Conservation (phyloP, 37 sponge, comb jelly and placozoan species). For the Cliona cf. orientalis region DNA sequence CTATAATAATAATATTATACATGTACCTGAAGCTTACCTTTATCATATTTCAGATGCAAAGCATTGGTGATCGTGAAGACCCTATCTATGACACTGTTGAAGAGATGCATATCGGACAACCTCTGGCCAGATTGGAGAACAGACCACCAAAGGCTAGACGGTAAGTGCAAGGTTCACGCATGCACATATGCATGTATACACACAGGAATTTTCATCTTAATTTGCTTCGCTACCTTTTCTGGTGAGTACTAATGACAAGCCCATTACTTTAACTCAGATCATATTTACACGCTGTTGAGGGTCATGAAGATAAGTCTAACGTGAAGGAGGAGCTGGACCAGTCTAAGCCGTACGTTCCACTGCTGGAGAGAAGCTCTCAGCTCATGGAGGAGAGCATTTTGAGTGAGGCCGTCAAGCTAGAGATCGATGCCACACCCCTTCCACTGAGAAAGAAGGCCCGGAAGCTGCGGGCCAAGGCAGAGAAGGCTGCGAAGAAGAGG, state of each 20-base stretch:
- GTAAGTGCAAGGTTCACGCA: too few relatives aligned
- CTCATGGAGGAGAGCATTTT: constrained; percentile 38
- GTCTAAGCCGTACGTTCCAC: constrained; percentile 32
- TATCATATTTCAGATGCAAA: too few relatives aligned
- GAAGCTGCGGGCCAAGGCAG: neutral
- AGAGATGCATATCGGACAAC: too few relatives aligned
- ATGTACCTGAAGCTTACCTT: too few relatives aligned
- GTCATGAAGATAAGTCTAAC: neutral
- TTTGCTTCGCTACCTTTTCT: neutral
- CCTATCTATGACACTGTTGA: too few relatives aligned
- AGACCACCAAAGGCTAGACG: too few relatives aligned
- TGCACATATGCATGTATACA: too few relatives aligned
- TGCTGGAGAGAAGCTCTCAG: constrained; percentile 58
- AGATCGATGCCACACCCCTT: constrained; percentile 35
- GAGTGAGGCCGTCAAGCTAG: neutral
- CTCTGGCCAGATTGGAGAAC: too few relatives aligned
- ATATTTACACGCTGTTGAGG: neutral
- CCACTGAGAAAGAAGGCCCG: neutral
- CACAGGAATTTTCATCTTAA: too few relatives aligned
- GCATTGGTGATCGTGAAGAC: too few relatives aligned
- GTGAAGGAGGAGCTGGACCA: neutral
- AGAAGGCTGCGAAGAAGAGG: constrained; percentile 7
- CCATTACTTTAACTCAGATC: neutral
- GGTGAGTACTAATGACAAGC: neutral
- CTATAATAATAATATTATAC: too few relatives aligned